Evolutionary conservation across 1,140 invertebrate species (phyloP).

Genomic region (Phymorhynchus buccinoides): DNA sequence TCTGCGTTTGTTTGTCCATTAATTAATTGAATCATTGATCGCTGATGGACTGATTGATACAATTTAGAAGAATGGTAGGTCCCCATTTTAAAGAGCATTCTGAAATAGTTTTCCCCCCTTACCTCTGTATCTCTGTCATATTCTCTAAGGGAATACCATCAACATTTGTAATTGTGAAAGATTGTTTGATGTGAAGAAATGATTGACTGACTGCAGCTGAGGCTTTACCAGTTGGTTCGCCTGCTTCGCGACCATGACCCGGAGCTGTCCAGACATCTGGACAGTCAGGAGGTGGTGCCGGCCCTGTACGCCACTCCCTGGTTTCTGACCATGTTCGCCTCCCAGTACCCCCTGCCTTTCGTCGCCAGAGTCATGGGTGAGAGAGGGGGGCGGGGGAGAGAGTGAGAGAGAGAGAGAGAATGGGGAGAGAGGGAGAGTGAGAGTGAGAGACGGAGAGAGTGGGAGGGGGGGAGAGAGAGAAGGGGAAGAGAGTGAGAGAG

Average conservation of each 20-base stretch:
- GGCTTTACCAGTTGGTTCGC: conserved; percentile 93
- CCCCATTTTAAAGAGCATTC: too few species aligned
- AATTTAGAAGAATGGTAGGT: too few species aligned
- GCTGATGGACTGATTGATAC: too few species aligned
- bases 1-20: neutral
- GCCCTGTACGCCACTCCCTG: conserved; percentile 96
- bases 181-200: too few species aligned
- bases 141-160: too few species aligned
- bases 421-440: neutral
- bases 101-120: too few species aligned
- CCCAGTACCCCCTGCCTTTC: conserved; percentile 94
- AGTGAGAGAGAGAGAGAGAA: neutral
- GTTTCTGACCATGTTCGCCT: conserved; percentile 95
- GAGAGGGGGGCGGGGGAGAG: conserved; percentile 39
- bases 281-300: conserved; percentile 90
- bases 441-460: neutral
- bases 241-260: conserved; percentile 90
- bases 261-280: conserved; percentile 90
- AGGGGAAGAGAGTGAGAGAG: neutral
- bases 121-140: too few species aligned
- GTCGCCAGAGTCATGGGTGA: conserved; percentile 93
- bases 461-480: neutral
- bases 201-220: conserved; percentile 75
- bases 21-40: too few species aligned
- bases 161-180: too few species aligned